These are phyloP conservation scores for Tinamus guttatus DNA, from an alignment of 2,113 vertebrate species.

Conservation along the genomic window DNA sequence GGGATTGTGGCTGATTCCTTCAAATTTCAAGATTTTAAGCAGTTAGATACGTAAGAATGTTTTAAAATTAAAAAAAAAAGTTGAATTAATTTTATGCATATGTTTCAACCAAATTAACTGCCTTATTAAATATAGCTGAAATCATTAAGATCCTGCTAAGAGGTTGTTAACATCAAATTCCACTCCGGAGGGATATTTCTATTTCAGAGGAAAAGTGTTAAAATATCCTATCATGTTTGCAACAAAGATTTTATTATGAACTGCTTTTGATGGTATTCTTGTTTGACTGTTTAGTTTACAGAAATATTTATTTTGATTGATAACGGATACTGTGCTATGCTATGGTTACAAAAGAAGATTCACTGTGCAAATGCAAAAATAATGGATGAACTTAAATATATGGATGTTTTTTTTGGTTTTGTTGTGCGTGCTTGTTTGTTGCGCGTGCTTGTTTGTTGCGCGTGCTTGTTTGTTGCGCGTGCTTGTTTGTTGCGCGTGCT, in stretches of 20 bases:
- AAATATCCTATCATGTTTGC: neutral
- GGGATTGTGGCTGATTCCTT: neutral
- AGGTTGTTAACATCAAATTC: neutral
- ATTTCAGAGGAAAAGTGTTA: neutral
- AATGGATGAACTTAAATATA: too few species aligned
- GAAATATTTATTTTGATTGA: neutral
- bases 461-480: too few species aligned
- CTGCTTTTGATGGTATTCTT: neutral
- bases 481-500: too few species aligned
- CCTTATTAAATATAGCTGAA: neutral
- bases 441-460: too few species aligned
- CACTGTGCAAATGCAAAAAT: too few species aligned
- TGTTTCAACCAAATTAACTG: neutral
- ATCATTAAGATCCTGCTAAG: neutral
- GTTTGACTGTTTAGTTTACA: neutral
- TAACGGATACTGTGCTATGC: neutral
- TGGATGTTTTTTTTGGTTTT: too few species aligned
- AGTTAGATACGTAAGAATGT: neutral
- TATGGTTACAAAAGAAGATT: neutral
- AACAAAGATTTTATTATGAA: neutral
- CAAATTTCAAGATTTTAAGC: neutral
- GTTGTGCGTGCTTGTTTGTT: too few species aligned
- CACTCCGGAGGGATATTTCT: neutral
- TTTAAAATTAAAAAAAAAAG: neutral
- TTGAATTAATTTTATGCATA: neutral